These are phyloP conservation scores for Luidia sarsii DNA, from an alignment of 53 echinoderm and acorn worm genomes.

Conservation along the genomic window DNA sequence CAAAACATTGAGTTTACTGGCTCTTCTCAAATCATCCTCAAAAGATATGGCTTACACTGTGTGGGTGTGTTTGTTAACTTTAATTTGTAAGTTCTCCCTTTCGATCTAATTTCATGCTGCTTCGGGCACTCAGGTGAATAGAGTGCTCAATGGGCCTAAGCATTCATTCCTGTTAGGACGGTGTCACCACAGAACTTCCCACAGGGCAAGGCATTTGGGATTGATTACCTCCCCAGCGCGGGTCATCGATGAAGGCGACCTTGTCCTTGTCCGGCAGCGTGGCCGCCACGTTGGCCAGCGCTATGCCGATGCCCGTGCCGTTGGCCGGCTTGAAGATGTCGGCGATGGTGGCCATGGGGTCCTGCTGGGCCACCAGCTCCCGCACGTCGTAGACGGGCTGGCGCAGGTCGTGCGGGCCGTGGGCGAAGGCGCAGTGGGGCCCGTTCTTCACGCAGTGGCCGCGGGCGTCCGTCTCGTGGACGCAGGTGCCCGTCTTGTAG, in stretches of 20 bases:
- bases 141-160: no score
- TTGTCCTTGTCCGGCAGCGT: constrained; percentile 79
- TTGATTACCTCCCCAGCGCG: constrained; percentile 95
- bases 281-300: constrained; percentile 34
- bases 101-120: no score
- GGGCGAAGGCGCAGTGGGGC: constrained; percentile 97
- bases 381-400: constrained; percentile 96
- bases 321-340: constrained; percentile 53
- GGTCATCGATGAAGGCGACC: constrained; percentile 74
- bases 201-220: no score
- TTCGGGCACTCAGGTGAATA: no score
- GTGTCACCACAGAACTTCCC: no score
- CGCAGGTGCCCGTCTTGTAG: constrained; percentile 96
- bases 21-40: no score
- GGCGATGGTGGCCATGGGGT: constrained; percentile 43
- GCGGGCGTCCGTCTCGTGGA: constrained; percentile 94
- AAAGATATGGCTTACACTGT: no score
- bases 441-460: constrained; percentile 99
- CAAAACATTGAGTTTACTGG: no score
- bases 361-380: constrained; percentile 79
- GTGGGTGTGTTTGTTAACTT: no score
- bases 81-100: no score
- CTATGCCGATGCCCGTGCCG: constrained; percentile 54
- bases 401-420: constrained; percentile 92
- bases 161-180: no score